Conservation (phyloP, 2,888 invertebrate genomes). For the Diarsia brunnea region DNA sequence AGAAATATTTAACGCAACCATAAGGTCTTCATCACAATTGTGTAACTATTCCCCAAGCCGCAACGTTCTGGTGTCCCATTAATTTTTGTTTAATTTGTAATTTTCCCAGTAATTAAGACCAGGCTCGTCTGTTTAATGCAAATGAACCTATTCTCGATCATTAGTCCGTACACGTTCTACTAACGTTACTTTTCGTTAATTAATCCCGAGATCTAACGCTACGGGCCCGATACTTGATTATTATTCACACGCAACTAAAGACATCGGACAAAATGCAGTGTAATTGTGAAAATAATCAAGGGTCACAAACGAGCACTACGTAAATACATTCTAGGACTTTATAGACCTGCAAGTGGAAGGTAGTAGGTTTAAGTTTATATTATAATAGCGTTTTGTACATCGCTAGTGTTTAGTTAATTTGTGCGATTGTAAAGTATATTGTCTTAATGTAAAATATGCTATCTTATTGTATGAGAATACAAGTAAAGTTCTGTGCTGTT, state of each 20-base stretch:
- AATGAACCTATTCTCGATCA: slow-evolving; percentile 89
- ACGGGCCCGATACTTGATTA: slow-evolving; percentile 77
- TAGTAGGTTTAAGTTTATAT: slow-evolving; percentile 44
- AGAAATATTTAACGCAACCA: slow-evolving; percentile 60
- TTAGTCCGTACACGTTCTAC: slow-evolving; percentile 88
- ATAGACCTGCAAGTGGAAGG: slow-evolving; percentile 29
- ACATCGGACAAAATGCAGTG: slow-evolving; percentile 56
- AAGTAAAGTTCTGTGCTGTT: background rate
- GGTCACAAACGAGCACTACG: slow-evolving; percentile 26
- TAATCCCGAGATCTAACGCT: slow-evolving; percentile 83
- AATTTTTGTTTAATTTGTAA: slow-evolving; percentile 89
- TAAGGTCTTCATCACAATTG: slow-evolving; percentile 69
- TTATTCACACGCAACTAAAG: slow-evolving; percentile 79
- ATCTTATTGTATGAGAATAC: slow-evolving; percentile 10
- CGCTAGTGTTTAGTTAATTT: slow-evolving; percentile 10
- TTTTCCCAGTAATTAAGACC: slow-evolving; percentile 89
- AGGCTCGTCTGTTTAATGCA: slow-evolving; percentile 88
- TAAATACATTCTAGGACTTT: slow-evolving; percentile 38
- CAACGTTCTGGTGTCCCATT: slow-evolving; percentile 73
- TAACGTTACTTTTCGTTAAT: slow-evolving; percentile 89
- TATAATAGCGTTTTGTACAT: slow-evolving; percentile 36
- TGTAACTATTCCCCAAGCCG: slow-evolving; percentile 67
- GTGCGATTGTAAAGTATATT: slow-evolving; percentile 22
- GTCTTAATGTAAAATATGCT: slow-evolving; percentile 17
- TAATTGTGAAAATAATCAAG: slow-evolving; percentile 60